phyloP scores from a whole-genome alignment of 2,888 invertebrate species.

The Gandaritis pyraliata region DNA sequence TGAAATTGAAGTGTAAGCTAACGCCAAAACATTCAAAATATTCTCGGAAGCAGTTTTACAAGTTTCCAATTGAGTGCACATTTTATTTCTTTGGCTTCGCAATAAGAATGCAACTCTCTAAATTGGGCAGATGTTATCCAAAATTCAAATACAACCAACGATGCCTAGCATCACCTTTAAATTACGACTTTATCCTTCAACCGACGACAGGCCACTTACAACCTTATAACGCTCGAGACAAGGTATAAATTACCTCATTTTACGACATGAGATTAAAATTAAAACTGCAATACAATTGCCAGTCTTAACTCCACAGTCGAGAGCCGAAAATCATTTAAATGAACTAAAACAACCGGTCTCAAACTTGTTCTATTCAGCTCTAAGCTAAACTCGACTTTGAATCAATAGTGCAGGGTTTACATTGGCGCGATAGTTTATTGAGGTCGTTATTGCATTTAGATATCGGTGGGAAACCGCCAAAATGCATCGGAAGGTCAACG shows the following conservation, averaged over 20 bases:
- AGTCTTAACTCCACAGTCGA: constrained; percentile 55
- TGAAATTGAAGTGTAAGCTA: constrained; percentile 11
- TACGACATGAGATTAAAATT: constrained; percentile 46
- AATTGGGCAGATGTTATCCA: constrained; percentile 51
- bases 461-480: constrained; percentile 71
- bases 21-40: constrained; percentile 11
- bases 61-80: constrained; percentile 28
- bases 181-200: constrained; percentile 51
- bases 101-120: constrained; percentile 46
- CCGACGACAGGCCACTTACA: constrained; percentile 42
- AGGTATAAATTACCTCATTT: constrained; percentile 40
- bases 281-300: constrained; percentile 51
- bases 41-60: constrained; percentile 30
- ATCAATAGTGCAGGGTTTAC: constrained; percentile 51
- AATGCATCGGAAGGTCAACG: constrained; percentile 84
- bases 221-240: constrained; percentile 44
- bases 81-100: constrained; percentile 28
- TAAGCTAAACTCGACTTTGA: constrained; percentile 56
- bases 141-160: constrained; percentile 53
- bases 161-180: constrained; percentile 56
- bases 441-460: constrained; percentile 60
- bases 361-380: constrained; percentile 45
- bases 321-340: constrained; percentile 61
- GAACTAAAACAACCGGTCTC: constrained; percentile 48
- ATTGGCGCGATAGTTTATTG: constrained; percentile 45